Percentiles rank a stretch among this genome's conserved stretches.
Evolutionary conservation across 2,797 vertebrate species (phyloP).

Genomic region (Darevskia mixta): DNA sequence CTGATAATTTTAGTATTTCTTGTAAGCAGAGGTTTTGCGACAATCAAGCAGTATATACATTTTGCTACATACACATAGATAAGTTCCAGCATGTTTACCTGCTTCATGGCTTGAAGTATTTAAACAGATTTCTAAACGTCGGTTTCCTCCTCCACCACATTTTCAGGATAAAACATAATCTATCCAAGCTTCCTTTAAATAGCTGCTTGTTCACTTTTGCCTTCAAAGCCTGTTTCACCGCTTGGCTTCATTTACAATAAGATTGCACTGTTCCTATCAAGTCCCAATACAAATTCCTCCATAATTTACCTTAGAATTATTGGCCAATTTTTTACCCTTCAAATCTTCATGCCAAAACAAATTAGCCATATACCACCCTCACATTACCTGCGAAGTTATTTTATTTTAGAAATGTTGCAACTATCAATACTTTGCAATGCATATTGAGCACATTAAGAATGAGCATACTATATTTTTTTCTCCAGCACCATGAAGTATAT

Average conservation of each 20-base stretch:
- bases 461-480: constrained; percentile 34
- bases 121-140: background rate
- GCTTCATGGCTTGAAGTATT: background rate
- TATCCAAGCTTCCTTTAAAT: background rate
- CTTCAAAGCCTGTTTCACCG: constrained; percentile 23
- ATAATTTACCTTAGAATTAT: constrained; percentile 25
- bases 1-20: background rate
- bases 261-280: background rate
- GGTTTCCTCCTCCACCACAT: background rate
- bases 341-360: background rate
- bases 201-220: constrained; percentile 5
- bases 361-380: constrained; percentile 25
- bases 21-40: background rate
- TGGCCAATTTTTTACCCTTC: constrained; percentile 6
- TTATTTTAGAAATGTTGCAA: constrained; percentile 13
- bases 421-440: constrained; percentile 46
- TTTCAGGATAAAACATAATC: background rate
- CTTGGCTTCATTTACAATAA: constrained; percentile 14
- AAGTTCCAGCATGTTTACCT: background rate
- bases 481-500: constrained; percentile 24
- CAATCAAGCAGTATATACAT: background rate
- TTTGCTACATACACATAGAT: background rate
- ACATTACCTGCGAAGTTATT: constrained; percentile 41
- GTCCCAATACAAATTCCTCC: constrained; percentile 17
- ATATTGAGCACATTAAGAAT: background rate